phyloP scores from a whole-genome alignment of 2,113 vertebrate species.

The Nyctibius bracteatus region DNA sequence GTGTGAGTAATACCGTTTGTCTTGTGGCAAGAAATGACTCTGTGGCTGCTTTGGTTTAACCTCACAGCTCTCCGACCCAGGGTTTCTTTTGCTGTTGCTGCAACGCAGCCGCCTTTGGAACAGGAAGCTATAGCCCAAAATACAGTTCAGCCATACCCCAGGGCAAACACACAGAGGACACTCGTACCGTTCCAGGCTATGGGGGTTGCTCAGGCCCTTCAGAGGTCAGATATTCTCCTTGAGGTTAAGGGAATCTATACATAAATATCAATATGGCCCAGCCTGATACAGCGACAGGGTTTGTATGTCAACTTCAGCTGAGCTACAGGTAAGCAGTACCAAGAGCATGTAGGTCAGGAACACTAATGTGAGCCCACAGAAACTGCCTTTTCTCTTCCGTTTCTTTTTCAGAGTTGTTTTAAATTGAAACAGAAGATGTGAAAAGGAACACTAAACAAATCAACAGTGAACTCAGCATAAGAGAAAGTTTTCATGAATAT shows the following conservation, averaged over 20 bases:
- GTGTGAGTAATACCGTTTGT: neutral
- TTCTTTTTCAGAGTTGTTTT: neutral
- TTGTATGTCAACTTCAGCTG: neutral
- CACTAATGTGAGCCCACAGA: neutral
- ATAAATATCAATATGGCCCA: neutral
- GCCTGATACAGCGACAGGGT: neutral
- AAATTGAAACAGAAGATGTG: neutral
- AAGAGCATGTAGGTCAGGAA: neutral
- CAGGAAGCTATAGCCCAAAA: neutral
- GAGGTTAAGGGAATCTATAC: neutral
- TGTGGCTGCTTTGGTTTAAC: neutral
- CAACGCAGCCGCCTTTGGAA: neutral
- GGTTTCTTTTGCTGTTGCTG: neutral
- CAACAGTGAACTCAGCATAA: neutral
- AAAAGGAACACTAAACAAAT: neutral
- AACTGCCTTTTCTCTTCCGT: neutral
- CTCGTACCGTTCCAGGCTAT: neutral
- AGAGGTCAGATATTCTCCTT: neutral
- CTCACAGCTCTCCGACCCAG: fast-evolving
- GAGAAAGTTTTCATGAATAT: neutral
- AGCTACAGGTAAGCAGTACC: neutral
- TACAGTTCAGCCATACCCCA: neutral
- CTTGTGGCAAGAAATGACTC: neutral
- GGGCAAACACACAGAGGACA: neutral
- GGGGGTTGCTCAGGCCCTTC: neutral